phyloP scores from a whole-genome alignment of 2,113 vertebrate genomes.

The Numida meleagris region DNA sequence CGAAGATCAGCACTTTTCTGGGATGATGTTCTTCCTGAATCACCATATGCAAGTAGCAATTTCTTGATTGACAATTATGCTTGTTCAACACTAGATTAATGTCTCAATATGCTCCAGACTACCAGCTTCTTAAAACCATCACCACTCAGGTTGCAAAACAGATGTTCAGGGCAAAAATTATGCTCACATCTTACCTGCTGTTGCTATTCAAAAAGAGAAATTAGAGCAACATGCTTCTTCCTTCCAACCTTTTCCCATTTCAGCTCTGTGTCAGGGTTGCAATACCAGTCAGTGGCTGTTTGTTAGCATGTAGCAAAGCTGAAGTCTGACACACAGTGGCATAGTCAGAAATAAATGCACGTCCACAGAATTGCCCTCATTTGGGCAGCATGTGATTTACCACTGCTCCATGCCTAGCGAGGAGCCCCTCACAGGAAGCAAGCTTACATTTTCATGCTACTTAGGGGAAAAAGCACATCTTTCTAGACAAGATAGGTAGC shows the following conservation, averaged over 20 bases:
- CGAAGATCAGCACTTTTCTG: not conserved
- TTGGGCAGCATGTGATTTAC: not conserved
- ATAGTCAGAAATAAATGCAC: not conserved
- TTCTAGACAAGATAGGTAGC: rapidly evolving
- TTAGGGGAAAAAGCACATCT: not conserved
- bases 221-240: not conserved
- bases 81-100: not conserved
- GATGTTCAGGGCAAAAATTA: not conserved
- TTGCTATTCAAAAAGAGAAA: not conserved
- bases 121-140: not conserved
- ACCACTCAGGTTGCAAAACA: not conserved
- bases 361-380: not conserved
- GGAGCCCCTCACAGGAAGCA: not conserved
- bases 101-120: not conserved
- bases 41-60: not conserved
- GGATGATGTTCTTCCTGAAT: not conserved
- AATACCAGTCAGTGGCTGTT: not conserved
- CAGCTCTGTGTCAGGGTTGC: not conserved
- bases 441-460: not conserved
- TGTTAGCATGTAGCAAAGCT: not conserved
- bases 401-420: not conserved
- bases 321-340: constrained; percentile 61
- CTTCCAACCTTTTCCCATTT: not conserved
- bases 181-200: not conserved
- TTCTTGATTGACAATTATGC: not conserved